Percentiles rank a stretch among this genome's conserved stretches.
phyloP scores from a whole-genome alignment of 2,797 vertebrate genomes.

The Betta splendens region DNA sequence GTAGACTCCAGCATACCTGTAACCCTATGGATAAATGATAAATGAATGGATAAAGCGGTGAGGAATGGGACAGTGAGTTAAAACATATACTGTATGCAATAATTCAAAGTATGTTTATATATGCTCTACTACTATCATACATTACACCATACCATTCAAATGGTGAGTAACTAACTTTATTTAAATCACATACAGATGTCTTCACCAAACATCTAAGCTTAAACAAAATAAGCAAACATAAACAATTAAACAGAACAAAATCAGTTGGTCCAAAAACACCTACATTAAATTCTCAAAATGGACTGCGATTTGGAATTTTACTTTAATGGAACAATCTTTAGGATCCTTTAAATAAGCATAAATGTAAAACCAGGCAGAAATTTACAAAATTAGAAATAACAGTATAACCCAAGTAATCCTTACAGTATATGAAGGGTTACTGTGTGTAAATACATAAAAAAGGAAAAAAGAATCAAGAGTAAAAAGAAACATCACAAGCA shows the following conservation, averaged over 20 bases:
- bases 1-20: no score
- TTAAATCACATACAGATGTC: neutral
- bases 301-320: no score
- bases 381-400: constrained; percentile 46
- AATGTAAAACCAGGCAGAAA: constrained; percentile 51
- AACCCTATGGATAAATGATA: no score
- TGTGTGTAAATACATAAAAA: constrained; percentile 70
- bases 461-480: constrained; percentile 66
- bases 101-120: no score
- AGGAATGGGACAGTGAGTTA: no score
- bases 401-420: constrained; percentile 65
- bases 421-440: constrained; percentile 57
- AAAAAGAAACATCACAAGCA: constrained; percentile 70
- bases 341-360: constrained; percentile 57
- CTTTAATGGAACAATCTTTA: no score
- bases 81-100: no score
- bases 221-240: constrained; percentile 1
- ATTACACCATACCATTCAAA: no score
- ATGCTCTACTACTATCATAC: no score
- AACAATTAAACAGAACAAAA: neutral
- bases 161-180: no score
- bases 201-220: neutral
- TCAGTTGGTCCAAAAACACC: neutral
- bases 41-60: no score
- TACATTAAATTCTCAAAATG: constrained; percentile 1